A percentile compares a stretch with the other conserved stretches of the same genome.
phyloP scores from a whole-genome alignment of 2,888 invertebrate species.

The Beris chalybata region DNA sequence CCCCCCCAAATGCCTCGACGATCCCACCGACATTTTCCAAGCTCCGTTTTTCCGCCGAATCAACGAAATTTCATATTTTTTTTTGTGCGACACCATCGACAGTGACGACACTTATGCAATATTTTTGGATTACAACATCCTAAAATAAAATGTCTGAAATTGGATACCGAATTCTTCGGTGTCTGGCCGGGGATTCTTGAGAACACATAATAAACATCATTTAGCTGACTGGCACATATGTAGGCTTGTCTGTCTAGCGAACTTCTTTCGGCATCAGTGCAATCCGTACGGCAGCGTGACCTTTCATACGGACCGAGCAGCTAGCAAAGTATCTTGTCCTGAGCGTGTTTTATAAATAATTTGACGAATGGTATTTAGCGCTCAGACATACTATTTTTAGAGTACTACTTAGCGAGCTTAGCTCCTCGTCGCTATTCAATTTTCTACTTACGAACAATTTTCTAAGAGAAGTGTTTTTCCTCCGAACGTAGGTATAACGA shows the following conservation, averaged over 20 bases:
- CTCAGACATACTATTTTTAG: conserved; percentile 30
- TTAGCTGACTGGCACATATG: neutral
- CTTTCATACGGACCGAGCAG: conserved; percentile 5
- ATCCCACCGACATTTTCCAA: too few relatives aligned
- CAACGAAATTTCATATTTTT: too few relatives aligned
- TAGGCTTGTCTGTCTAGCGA: conserved; percentile 8
- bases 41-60: too few relatives aligned
- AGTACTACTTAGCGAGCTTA: neutral
- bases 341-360: conserved; percentile 19
- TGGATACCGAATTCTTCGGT: conserved; percentile 24
- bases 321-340: neutral
- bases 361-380: conserved; percentile 21
- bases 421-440: too few relatives aligned
- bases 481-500: too few relatives aligned
- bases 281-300: conserved; percentile 22
- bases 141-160: conserved; percentile 26
- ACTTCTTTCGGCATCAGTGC: conserved; percentile 7
- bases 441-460: too few relatives aligned
- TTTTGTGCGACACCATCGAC: too few relatives aligned
- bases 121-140: neutral
- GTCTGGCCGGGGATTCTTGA: conserved; percentile 21
- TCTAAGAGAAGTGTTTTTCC: too few relatives aligned
- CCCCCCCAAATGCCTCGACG: too few relatives aligned
- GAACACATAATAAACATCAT: neutral
- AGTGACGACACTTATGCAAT: too few relatives aligned